Base-by-base conservation (phyloP, 2,797 vertebrate species). In the Megaceryle alcyon region DNA sequence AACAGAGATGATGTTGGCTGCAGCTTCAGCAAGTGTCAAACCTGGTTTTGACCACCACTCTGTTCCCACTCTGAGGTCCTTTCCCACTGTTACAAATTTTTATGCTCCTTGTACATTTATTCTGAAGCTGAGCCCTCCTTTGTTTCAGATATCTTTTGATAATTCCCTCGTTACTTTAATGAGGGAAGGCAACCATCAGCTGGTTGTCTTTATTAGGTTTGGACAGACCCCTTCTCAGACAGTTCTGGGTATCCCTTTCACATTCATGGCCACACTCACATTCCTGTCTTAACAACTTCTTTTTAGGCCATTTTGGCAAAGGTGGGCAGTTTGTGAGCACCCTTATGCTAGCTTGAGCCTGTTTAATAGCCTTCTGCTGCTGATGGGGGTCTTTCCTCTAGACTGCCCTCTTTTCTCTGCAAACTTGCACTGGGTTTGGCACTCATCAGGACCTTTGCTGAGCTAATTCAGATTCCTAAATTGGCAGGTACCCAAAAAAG, bases 231-330 rank as follows among this genome's bases (percentile, higher is more conserved):
- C 23, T 41, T 20, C 39, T 61, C 37, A 22, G 71, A 39, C 10
- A 25, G 21, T 77, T 80, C 54, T 57, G 20, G 11, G 33, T 73
- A 16, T 63, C 43, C 43, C 21, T 21, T 73, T 86, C 35, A 25
- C 12, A 3, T 12, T 0, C 0, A 35, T 39, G n/a, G 75, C 64
- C 22, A 15, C 22, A 11, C 31, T 51, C 12, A 4, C 3, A 2
- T 44, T 82, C 17, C 20, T 49, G 12, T 77, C 56, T 54, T 82
- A 56, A 51, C 5, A 56, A 51, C 5, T 20, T 57, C 22, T 56
- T 28, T 76, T 66, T 44, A 41, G 57, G 65, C 39, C 21, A 3
- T 53, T 88, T 88, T 81, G 57, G 28, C 44, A 54, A 69, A 66
- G 43, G 8, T 41, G 15, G 33, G 22, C 49, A 57, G 54, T 15